These are phyloP conservation scores for Pseudococcus viburni DNA, from an alignment of 2,888 invertebrate species.

Conservation along the genomic window DNA sequence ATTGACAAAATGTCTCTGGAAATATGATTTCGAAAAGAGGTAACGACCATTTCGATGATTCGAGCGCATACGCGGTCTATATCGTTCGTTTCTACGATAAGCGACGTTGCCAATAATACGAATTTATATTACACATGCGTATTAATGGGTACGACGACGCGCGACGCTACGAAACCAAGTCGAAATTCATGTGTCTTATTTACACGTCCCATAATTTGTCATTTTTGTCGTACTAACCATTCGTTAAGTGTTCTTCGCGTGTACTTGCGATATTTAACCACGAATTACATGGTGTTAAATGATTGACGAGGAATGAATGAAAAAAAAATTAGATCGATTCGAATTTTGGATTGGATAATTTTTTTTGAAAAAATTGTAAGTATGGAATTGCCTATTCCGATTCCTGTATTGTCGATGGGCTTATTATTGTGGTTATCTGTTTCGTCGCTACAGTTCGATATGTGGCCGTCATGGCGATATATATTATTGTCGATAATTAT, in stretches of 20 bases:
- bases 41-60: not conserved
- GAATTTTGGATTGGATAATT: too few relatives aligned
- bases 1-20: too few relatives aligned
- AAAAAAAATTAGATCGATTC: not conserved
- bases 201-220: not conserved
- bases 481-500: conserved; percentile 39
- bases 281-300: not conserved
- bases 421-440: not conserved
- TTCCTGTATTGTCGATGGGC: not conserved
- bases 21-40: too few relatives aligned
- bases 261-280: not conserved
- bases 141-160: not conserved
- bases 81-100: too few relatives aligned
- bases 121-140: not conserved
- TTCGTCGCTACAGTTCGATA: not conserved
- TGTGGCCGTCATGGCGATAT: conserved; percentile 33
- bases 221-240: not conserved
- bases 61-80: not conserved
- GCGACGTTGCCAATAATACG: conserved; percentile 10
- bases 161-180: not conserved
- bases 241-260: not conserved
- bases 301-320: not conserved
- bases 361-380: too few relatives aligned
- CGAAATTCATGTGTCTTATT: not conserved
- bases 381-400: not conserved